Evolutionary conservation across 2,888 invertebrate species (phyloP), one percentile per base, ranked within the genome.

Genomic region (Atrina japonica): DNA sequence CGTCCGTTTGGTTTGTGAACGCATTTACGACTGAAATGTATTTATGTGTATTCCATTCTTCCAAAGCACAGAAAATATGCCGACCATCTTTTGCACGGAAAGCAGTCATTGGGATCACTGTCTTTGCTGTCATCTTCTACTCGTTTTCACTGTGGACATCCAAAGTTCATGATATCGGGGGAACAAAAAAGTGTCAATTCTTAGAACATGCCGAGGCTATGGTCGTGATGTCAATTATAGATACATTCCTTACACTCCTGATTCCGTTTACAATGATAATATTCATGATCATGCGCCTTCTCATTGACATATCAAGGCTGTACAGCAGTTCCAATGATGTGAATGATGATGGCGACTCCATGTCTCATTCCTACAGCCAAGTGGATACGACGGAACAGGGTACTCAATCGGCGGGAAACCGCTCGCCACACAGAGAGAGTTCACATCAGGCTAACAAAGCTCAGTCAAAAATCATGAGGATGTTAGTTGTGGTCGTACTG

Each of bases 401-500:
- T 29, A 40, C 43, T 40, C 3, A 27, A 11, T 43, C 45, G 7
- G n/a, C 18, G 59, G 29, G 16, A 29, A 16, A 40, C n/a, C n/a
- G 18, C 11, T 47, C 67, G 16, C 67, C 29, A 53, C 43, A 30
- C 45, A 30, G 40, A 53, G 49, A 30, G 59, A 55, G 29, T 53
- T 64, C 40, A 63, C 50, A 21, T 47, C 78, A 81, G 35, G 77
- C 69, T 0, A 70, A 41, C 21, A 68, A 75, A 18, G 80, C 84
- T 11, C 86, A 88, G 55, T 66, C 77, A 7, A 86, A 88, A 66
- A 86, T 96, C 74, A 96, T 96, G 43, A 94, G 95, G 86, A 96
- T 96, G 95, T 91, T 96, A 67, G 93, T 96, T 29, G 92, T 95
- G 63, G 95, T 96, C 0, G 96, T 96, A 1, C 93, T 94, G 0